Evolutionary conservation across 2,797 vertebrate genomes (phyloP), one percentile per base, ranked within the genome.

Genomic region (Sebastes dallii): DNA sequence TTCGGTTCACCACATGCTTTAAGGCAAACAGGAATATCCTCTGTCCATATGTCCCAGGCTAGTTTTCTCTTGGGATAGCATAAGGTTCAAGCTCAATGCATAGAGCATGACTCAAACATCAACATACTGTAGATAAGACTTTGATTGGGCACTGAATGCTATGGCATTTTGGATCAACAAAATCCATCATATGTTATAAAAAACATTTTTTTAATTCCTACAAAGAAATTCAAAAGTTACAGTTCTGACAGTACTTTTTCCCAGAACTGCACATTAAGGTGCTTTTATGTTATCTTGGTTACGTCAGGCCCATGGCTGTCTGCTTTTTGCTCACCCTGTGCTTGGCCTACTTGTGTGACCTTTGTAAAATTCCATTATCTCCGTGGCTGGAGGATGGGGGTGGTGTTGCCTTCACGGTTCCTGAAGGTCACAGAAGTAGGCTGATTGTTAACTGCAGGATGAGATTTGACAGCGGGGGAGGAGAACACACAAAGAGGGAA

Each of bases 301-400:
- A 14, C 4, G 8, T 56, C 58, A 32, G 30, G 1, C 4, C 10
- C n/a, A 29, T 5, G 20, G 3, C 27, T 62, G 12, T 36, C 13
- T 22, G 25, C 3, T n/a, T 52, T 73, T 16, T 29, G 55, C 11
- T 66, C 67, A 81, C 61, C 58, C 75, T 64, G 12, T 5, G n/a
- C 61, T 75, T 18, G 18, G 46, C 46, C 46, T 50, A 54, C 73
- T 65, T 20, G 24, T 34, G 62, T 90, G 83, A 88, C 83, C 86
- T 77, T 86, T 89, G 83, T 82, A 29, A 87, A 87, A 76, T 87
- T 85, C 80, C 85, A 83, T 50, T 82, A 79, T 78, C 77, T 77
- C 36, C 34, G 70, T 66, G 61, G 20, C 46, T 61, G 16, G 62
- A 64, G 24, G 46, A n/a, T 74, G 77, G 82, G 72, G 79, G 80